Evolutionary conservation across 2,888 invertebrate species (phyloP), one percentile per base, ranked within the genome.

Genomic region (Athetis lepigone): DNA sequence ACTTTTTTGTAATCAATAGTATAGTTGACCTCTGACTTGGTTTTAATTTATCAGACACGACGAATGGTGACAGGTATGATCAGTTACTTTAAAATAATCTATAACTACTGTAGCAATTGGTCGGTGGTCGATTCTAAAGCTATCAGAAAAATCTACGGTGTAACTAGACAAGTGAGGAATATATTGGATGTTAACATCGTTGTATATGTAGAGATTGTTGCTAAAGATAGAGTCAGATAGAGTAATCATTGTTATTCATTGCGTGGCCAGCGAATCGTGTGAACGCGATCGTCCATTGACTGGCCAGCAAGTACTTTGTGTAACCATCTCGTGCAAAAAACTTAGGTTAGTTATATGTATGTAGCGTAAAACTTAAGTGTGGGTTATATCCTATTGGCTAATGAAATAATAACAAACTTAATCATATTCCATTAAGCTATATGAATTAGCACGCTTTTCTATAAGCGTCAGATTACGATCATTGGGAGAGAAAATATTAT

Each of bases 221-320:
- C 43, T 19, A 25, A 29, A 25, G 61, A 45, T 63, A 70, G n/a
- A 37, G 43, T 33, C 33, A 13, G 33, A 25, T 27, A 4, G 0
- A 23, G 37, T 19, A 33, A 37, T 70, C 43, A 60, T 43, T 45
- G 16, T 25, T 61, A 63, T 60, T 45, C 37, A 70, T 62, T 23
- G 18, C 29, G 69, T 43, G 33, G n/a, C 21, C 36, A 5, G 13
- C n/a, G 27, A n/a, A 36, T 36, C 8, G 2, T 43, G 60, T 70
- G 61, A 23, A 29, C 37, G 37, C 29, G 1, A n/a, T n/a, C n/a
- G 21, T 19, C 60, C 8, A 45, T 61, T 39, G 29, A 62, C 45
- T 70, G 13, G 37, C 1, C 19, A 25, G 11, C 13, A 19, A 21
- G 37, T 39, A 19, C 16, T 43, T 37, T 61, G n/a, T 21, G 25